A percentile compares a stretch with the other conserved stretches of the same genome.
Evolutionary conservation across 2,113 vertebrate species (phyloP).

Genomic region (Neodon shergylaensis): DNA sequence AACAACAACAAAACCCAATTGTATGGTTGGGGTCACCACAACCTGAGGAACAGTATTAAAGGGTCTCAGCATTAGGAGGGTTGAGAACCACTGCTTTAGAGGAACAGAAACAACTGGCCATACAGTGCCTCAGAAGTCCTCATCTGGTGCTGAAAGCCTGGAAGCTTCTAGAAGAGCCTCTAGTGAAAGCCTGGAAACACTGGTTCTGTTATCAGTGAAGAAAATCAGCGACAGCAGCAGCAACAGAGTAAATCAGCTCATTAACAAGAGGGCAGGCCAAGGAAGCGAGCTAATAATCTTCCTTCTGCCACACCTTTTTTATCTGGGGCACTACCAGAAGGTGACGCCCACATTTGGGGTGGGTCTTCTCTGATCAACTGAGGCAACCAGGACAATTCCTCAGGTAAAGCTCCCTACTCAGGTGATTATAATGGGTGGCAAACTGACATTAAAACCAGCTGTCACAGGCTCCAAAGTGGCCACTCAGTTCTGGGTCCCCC

Average conservation of each 20-base stretch:
- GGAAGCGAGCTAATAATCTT: neutral
- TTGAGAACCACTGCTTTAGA: neutral
- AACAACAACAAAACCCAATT: neutral
- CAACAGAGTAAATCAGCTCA: neutral
- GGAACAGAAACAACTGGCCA: neutral
- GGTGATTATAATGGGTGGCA: neutral
- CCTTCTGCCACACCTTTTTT: neutral
- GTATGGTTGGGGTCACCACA: neutral
- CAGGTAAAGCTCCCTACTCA: neutral
- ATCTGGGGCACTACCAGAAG: neutral
- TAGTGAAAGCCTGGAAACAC: neutral
- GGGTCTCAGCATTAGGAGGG: neutral
- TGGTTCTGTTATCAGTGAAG: neutral
- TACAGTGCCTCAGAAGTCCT: neutral
- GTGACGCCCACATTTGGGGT: neutral
- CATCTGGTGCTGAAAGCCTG: neutral
- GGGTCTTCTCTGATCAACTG: neutral
- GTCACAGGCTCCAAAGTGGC: neutral
- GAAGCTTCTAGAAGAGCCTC: neutral
- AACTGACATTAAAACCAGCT: neutral
- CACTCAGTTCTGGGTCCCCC: neutral
- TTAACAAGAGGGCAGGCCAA: neutral
- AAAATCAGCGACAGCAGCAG: neutral
- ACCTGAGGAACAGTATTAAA: neutral
- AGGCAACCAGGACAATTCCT: neutral